Evolutionary conservation across 1,140 invertebrate genomes (phyloP).

Genomic region (Pseudomyrmex flavicornis): DNA sequence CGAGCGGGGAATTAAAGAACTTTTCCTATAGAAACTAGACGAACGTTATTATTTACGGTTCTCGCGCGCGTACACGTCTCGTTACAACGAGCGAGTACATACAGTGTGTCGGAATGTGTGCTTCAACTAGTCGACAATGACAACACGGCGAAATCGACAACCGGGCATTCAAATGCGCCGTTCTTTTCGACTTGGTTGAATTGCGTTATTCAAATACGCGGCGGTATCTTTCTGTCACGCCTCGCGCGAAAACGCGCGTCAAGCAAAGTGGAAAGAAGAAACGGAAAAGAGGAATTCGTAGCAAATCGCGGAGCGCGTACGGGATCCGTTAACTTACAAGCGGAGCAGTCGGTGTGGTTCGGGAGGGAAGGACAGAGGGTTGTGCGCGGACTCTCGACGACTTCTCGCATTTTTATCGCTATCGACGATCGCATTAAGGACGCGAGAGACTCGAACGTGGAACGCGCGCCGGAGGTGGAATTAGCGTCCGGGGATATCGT

Average conservation of each 20-base stretch:
- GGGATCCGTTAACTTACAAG: conserved; percentile 56
- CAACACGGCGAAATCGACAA: conserved; percentile 6
- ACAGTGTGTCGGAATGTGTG: neutral
- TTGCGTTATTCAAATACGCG: conserved; percentile 76
- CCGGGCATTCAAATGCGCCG: conserved; percentile 59
- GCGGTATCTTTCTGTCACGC: conserved; percentile 54
- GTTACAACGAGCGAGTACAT: neutral
- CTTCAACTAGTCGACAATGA: conserved; percentile 45
- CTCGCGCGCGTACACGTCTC: neutral
- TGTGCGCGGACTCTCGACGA: conserved; percentile 9
- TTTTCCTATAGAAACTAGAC: conserved; percentile 68
- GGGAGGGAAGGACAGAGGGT: neutral
- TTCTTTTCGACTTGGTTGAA: conserved; percentile 70
- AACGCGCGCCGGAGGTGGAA: conserved; percentile 29
- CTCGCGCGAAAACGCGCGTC: conserved; percentile 50
- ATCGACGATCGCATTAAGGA: conserved; percentile 58
- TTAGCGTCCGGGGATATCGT: conserved; percentile 41
- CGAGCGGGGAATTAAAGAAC: conserved; percentile 52
- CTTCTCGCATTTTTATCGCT: conserved; percentile 59
- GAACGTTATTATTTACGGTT: conserved; percentile 69
- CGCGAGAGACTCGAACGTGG: neutral
- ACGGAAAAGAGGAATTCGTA: neutral
- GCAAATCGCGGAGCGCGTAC: neutral
- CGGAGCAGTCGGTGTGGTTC: conserved; percentile 11
- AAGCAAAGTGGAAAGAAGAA: neutral